Base-by-base conservation (phyloP, 2,888 invertebrate genomes). In the Bhutanitis thaidina region DNA sequence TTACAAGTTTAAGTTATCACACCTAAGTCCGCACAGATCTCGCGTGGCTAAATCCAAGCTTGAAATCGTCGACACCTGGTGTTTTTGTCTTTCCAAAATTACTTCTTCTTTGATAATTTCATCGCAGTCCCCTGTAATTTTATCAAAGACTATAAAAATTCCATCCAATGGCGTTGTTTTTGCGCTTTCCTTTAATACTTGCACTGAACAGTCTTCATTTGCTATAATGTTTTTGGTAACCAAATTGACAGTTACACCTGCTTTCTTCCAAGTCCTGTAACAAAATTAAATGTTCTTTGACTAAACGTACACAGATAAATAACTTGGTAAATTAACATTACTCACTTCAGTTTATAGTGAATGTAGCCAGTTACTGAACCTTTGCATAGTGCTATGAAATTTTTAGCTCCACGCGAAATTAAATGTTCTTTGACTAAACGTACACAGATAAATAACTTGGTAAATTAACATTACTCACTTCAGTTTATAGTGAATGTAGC, bases 11-110 rank as follows among this genome's bases (percentile, higher is more conserved):
- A n/a, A n/a, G n/a, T n/a, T n/a, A n/a, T n/a, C n/a, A n/a, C n/a
- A n/a, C n/a, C n/a, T n/a, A n/a, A n/a, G n/a, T n/a, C n/a, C n/a
- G 39, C 47, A 34, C 25, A 34, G 25, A 4, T 15, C 14, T 25
- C 47, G 32, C 7, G 47, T 34, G 7, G 16, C 27, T 5, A 20
- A 47, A 27, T 47, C 47, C 20, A 47, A 40, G 15, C 34, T 47
- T 25, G 39, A 14, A 8, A 47, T 40, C 0, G 25, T 32, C 27
- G 25, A 27, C 13, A 27, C 1, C 13, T 25, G 13, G 32, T 34
- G 4, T 13, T 32, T 13, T 15, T 46, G 13, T 32, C 29, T 29
- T 10, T 13, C 5, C 8, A 38, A 29, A 30, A 30, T n/a, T 15
- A 3, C 20, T n/a, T 38, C 16, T 7, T 30, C 30, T 16, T 37